phyloP scores from a whole-genome alignment of 2,113 vertebrate species.

The Zosterops pallidus region DNA sequence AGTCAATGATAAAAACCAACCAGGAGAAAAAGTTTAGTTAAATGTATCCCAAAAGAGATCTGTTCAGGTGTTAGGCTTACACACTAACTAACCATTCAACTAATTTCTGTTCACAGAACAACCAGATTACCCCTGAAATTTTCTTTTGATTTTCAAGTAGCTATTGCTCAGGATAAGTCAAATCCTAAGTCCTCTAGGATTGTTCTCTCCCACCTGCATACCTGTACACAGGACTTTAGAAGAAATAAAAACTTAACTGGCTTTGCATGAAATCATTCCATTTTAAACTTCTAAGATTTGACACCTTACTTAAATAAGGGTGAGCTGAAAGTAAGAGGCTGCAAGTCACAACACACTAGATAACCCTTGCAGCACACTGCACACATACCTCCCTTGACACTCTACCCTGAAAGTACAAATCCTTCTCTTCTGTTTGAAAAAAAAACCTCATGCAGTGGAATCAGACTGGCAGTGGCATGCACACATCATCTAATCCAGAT shows the following conservation, averaged over 20 bases:
- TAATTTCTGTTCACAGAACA: neutral
- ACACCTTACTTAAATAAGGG: neutral
- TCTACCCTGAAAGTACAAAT: neutral
- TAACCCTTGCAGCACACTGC: neutral
- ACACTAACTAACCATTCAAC: neutral
- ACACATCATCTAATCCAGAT: neutral
- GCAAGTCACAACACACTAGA: neutral
- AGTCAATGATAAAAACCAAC: neutral
- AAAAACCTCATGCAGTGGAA: neutral
- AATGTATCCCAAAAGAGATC: neutral
- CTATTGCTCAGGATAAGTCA: neutral
- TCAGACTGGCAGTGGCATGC: neutral
- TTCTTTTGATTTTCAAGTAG: neutral
- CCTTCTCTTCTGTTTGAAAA: neutral
- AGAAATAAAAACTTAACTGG: neutral
- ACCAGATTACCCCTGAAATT: neutral
- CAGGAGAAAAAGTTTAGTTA: neutral
- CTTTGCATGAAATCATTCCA: neutral
- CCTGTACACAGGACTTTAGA: neutral
- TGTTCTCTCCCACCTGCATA: neutral
- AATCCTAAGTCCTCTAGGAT: neutral
- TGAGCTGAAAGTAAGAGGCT: neutral
- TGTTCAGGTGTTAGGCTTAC: neutral
- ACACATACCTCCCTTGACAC: accelerated
- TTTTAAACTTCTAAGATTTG: neutral